Percentiles rank a stretch among this genome's conserved stretches.
Conservation (phyloP, 2,888 invertebrate species). For the Euplexia lucipara region DNA sequence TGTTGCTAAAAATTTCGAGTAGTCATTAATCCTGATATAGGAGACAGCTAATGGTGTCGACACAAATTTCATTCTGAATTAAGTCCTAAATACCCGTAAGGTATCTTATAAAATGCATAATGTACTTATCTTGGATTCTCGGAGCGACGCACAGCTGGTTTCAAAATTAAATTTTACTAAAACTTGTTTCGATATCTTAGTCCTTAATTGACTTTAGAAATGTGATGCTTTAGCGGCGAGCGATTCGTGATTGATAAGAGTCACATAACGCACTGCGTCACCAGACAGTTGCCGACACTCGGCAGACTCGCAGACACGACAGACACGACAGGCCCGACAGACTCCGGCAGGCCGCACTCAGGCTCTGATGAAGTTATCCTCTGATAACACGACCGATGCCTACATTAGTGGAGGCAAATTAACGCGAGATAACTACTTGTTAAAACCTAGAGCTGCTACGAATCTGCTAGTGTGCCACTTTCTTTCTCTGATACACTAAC, state of each 20-base stretch:
- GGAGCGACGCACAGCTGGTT: conserved; percentile 62
- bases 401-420: conserved; percentile 55
- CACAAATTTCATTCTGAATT: conserved; percentile 73
- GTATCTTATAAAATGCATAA: conserved; percentile 72
- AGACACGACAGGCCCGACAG: conserved; percentile 5
- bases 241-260: conserved; percentile 66
- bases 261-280: conserved; percentile 39
- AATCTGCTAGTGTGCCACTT: conserved; percentile 40
- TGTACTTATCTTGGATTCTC: conserved; percentile 70
- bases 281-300: conserved; percentile 1
- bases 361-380: conserved; percentile 46
- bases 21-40: conserved; percentile 76
- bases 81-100: conserved; percentile 74
- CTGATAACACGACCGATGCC: conserved; percentile 33
- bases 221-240: conserved; percentile 63
- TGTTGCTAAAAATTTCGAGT: conserved; percentile 68
- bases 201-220: conserved; percentile 76
- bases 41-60: conserved; percentile 74
- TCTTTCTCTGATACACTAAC: conserved; percentile 28
- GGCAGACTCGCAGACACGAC: conserved; percentile 2
- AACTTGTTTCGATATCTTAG: conserved; percentile 68
- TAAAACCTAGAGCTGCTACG: conserved; percentile 30
- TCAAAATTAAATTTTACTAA: conserved; percentile 69
- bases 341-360: conserved; percentile 25
- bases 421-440: conserved; percentile 42